phyloP scores from a whole-genome alignment of 2,113 vertebrate species.

The Oenanthe melanoleuca region DNA sequence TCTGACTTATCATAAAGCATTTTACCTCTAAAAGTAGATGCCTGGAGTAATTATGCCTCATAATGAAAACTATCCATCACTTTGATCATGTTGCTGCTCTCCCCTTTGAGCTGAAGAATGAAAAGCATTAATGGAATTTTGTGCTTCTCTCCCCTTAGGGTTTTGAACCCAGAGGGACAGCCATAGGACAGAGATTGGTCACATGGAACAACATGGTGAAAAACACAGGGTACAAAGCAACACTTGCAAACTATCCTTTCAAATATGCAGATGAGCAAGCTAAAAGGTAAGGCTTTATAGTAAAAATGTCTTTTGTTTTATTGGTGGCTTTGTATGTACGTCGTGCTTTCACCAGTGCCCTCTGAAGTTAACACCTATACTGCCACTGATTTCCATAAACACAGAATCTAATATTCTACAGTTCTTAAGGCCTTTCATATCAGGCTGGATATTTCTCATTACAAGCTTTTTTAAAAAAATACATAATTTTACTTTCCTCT shows the following conservation, averaged over 20 bases:
- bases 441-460: background rate
- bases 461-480: background rate
- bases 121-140: constrained; percentile 36
- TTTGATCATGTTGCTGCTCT: constrained; percentile 5
- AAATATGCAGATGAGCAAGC: constrained; percentile 98
- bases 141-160: constrained; percentile 78
- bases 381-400: background rate
- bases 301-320: background rate
- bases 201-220: constrained; percentile 99
- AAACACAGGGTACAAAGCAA: constrained; percentile 98
- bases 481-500: background rate
- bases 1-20: constrained; percentile 26
- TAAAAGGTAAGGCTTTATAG: constrained; percentile 84
- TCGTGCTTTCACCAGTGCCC: background rate
- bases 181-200: constrained; percentile 95
- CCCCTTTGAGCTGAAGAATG: background rate
- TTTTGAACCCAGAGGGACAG: constrained; percentile 95
- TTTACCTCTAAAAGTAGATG: background rate
- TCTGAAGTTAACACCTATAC: background rate
- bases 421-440: background rate
- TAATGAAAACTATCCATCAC: constrained; percentile 42
- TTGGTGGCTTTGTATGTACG: background rate
- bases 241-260: constrained; percentile 96
- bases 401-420: background rate
- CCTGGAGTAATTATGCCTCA: background rate